These are phyloP conservation scores for Pilophorus perplexus DNA, from an alignment of 2,888 invertebrate species.

Conservation along the genomic window DNA sequence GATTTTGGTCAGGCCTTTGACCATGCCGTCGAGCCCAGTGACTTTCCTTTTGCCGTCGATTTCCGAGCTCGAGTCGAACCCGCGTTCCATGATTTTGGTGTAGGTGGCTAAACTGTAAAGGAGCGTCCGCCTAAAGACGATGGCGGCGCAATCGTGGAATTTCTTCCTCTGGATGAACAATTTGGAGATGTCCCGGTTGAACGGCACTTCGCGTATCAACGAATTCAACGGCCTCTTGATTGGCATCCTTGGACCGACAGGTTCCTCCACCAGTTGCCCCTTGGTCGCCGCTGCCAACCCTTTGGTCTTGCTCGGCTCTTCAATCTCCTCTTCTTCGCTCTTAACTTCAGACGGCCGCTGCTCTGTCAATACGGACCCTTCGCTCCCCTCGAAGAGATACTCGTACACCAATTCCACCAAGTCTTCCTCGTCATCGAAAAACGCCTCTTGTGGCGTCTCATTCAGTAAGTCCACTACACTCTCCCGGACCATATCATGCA, in stretches of 20 bases:
- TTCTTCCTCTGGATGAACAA: constrained; percentile 36
- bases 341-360: not conserved
- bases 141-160: constrained; percentile 27
- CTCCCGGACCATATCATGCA: constrained; percentile 23
- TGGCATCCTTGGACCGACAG: constrained; percentile 28
- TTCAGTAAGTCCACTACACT: constrained; percentile 19
- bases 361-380: no score
- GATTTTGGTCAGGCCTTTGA: constrained; percentile 34
- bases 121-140: constrained; percentile 15
- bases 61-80: constrained; percentile 27
- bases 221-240: constrained; percentile 28
- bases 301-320: not conserved
- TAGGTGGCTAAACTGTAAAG: constrained; percentile 30
- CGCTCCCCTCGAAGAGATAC: constrained; percentile 22
- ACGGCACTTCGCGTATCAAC: constrained; percentile 26
- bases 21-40: constrained; percentile 21
- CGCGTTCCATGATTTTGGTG: constrained; percentile 7
- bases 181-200: constrained; percentile 7
- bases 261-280: not conserved
- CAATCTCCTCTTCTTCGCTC: not conserved
- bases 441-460: not conserved
- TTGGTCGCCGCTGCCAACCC: not conserved
- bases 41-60: constrained; percentile 8
- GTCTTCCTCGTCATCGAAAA: not conserved
- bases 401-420: constrained; percentile 24